phyloP scores from a whole-genome alignment of 2,113 vertebrate genomes.

The Phalacrocorax aristotelis region DNA sequence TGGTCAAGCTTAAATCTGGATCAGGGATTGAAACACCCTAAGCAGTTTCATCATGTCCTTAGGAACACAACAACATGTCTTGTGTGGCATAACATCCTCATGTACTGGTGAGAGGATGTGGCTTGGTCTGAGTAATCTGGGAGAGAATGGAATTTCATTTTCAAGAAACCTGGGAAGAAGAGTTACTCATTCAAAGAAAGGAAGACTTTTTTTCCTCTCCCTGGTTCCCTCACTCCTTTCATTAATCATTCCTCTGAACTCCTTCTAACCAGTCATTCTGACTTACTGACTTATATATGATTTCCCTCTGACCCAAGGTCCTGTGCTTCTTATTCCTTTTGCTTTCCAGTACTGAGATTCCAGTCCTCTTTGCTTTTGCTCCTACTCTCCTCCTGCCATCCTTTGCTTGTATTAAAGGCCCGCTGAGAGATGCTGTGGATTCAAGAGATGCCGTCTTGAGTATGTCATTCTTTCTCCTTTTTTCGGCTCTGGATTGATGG shows the following conservation, averaged over 20 bases:
- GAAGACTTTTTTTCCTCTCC: neutral
- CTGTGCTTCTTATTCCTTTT: neutral
- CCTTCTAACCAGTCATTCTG: neutral
- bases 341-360: neutral
- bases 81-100: neutral
- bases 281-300: neutral
- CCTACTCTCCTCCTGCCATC: neutral
- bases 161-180: neutral
- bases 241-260: neutral
- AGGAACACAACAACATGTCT: neutral
- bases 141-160: neutral
- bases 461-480: neutral
- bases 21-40: neutral
- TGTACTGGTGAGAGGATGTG: conserved; percentile 4
- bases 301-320: neutral
- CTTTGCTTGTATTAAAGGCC: neutral
- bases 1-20: neutral
- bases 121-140: neutral
- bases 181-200: neutral
- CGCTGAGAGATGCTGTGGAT: neutral
- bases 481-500: neutral
- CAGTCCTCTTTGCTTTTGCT: neutral
- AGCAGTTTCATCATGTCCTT: neutral
- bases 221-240: neutral
- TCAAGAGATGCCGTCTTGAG: neutral